phyloP scores from a whole-genome alignment of 2,113 vertebrate species.

The Tachuris rubrigastra region DNA sequence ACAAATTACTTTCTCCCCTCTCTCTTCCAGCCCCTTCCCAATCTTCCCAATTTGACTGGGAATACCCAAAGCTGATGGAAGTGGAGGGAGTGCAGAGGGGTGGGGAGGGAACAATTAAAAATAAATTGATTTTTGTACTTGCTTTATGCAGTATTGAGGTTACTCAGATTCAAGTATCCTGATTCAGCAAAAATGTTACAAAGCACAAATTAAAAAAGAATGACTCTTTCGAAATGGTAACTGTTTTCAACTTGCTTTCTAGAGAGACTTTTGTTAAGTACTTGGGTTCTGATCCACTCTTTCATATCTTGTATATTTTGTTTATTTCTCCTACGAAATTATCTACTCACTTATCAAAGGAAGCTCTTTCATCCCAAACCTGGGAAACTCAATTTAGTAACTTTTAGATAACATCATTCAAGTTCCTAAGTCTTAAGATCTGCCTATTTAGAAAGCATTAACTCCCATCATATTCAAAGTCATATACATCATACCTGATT shows the following conservation, averaged over 20 bases:
- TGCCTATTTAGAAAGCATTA: slow-evolving; percentile 58
- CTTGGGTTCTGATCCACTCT: neutral
- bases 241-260: neutral
- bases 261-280: neutral
- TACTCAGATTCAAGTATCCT: neutral
- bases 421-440: slow-evolving; percentile 31
- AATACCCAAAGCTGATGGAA: neutral
- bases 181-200: neutral
- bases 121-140: neutral
- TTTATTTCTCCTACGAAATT: neutral
- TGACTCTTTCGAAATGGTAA: neutral
- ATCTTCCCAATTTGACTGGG: neutral
- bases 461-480: slow-evolving; percentile 53
- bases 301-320: neutral
- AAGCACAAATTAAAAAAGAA: neutral
- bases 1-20: neutral
- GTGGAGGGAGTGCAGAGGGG: neutral
- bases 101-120: rapidly evolving
- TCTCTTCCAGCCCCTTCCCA: neutral
- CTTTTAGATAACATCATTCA: slow-evolving; percentile 46
- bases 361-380: slow-evolving; percentile 30
- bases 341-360: slow-evolving; percentile 27
- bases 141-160: neutral
- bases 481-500: slow-evolving; percentile 49
- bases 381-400: slow-evolving; percentile 47